These are phyloP conservation scores for Forbesichthys agassizii DNA, from an alignment of 2,113 vertebrate genomes.

Conservation along the genomic window DNA sequence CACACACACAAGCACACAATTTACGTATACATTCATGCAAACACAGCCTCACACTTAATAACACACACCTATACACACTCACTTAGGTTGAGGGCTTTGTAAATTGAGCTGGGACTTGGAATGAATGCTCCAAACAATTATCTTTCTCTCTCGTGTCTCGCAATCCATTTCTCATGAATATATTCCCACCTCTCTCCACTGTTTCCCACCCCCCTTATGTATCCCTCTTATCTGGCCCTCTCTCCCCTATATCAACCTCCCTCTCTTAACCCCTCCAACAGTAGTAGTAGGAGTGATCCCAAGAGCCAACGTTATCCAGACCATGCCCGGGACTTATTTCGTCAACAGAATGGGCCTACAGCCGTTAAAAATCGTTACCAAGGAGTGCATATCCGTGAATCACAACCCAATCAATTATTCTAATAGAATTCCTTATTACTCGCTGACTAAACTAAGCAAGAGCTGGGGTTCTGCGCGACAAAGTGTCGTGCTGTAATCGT, in stretches of 20 bases:
- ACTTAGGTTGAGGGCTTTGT: constrained; percentile 60
- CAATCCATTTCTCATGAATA: constrained; percentile 67
- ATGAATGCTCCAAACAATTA: constrained; percentile 74
- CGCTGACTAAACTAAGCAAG: no score
- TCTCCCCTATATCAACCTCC: constrained; percentile 25
- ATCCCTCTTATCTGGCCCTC: constrained; percentile 5
- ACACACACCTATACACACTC: constrained; percentile 52
- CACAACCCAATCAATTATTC: no score
- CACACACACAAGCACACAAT: constrained; percentile 13
- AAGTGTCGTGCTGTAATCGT: not conserved
- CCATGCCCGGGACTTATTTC: no score
- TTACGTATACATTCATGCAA: constrained; percentile 2
- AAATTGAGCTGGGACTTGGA: constrained; percentile 74
- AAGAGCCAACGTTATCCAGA: no score
- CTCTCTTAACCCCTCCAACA: not conserved
- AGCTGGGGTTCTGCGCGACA: not conserved
- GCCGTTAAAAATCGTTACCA: no score
- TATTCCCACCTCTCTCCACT: constrained; percentile 36
- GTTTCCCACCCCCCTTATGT: constrained; percentile 10
- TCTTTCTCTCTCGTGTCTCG: constrained; percentile 47
- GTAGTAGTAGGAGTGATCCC: not conserved
- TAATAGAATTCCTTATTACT: not conserved
- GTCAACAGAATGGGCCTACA: no score
- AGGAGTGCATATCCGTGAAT: no score
- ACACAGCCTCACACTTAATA: not conserved